Conservation (phyloP, 2,888 invertebrate genomes). For the Xestoiulus laeticollis region DNA sequence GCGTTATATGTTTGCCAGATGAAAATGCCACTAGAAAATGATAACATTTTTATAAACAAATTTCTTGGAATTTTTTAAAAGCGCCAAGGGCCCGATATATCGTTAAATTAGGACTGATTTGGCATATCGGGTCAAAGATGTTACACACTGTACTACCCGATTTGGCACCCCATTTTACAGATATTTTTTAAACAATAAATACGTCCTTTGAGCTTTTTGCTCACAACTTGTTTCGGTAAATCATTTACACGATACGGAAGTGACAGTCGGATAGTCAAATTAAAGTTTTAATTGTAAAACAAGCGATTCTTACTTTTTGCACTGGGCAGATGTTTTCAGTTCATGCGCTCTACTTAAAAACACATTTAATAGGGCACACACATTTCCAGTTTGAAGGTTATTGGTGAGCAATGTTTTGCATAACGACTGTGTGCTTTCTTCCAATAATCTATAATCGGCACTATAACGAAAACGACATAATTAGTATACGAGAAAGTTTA, state of each 20-base stretch:
- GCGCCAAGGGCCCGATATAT: too few species aligned
- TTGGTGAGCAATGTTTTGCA: constrained; percentile 81
- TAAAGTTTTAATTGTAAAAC: constrained; percentile 40
- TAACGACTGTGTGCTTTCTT: constrained; percentile 79
- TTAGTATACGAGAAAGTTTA: neutral
- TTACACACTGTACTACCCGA: too few species aligned
- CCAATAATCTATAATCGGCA: constrained; percentile 81
- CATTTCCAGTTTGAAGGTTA: constrained; percentile 88
- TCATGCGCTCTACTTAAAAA: constrained; percentile 85
- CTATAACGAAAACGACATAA: constrained; percentile 65
- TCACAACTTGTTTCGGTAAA: too few species aligned
- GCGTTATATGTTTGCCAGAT: constrained; percentile 96
- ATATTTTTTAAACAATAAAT: too few species aligned
- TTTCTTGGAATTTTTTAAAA: neutral
- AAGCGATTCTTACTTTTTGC: constrained; percentile 78
- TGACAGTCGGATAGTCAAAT: constrained; percentile 48
- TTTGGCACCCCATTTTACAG: too few species aligned
- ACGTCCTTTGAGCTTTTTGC: too few species aligned
- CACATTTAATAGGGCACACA: constrained; percentile 85
- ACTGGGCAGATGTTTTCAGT: constrained; percentile 83
- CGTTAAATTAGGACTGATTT: too few species aligned
- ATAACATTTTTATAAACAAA: too few species aligned
- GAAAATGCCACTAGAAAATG: constrained; percentile 66
- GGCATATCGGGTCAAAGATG: too few species aligned
- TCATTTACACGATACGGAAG: neutral